These are phyloP conservation scores for Leiothrix lutea DNA, from an alignment of 2,113 vertebrate species.

Conservation along the genomic window DNA sequence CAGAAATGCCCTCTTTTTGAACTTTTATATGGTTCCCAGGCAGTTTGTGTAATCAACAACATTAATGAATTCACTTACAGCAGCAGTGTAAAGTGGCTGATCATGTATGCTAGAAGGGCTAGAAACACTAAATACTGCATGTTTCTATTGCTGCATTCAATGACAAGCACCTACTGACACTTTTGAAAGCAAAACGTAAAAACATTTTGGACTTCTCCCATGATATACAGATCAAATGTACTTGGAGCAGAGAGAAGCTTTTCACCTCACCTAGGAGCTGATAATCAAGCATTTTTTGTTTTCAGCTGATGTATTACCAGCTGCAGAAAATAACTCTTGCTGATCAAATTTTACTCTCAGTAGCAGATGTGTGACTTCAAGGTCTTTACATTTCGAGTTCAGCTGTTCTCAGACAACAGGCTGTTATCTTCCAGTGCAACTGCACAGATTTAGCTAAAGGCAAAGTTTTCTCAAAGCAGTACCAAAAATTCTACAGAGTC, in stretches of 20 bases:
- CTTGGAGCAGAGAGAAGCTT: neutral
- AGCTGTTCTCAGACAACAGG: slow-evolving; percentile 9
- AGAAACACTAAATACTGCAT: neutral
- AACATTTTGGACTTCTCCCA: neutral
- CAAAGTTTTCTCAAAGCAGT: neutral
- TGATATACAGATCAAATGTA: neutral
- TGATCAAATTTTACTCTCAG: neutral
- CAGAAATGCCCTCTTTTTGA: neutral
- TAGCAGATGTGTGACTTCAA: neutral
- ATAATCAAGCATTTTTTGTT: neutral
- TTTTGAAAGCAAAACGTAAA: neutral
- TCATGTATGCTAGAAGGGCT: accelerated
- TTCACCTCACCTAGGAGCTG: neutral
- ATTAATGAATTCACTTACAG: neutral
- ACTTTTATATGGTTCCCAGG: neutral
- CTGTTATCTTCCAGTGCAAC: neutral
- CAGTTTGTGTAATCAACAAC: neutral
- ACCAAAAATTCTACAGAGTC: neutral
- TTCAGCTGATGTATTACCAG: neutral
- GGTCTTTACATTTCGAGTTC: slow-evolving; percentile 13
- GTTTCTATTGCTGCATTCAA: neutral
- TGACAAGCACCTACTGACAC: neutral
- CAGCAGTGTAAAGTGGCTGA: neutral
- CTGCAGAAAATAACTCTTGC: neutral
- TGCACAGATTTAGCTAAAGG: neutral